Conservation (phyloP, 2,888 invertebrate species). For the Drosophila basisetae region DNA sequence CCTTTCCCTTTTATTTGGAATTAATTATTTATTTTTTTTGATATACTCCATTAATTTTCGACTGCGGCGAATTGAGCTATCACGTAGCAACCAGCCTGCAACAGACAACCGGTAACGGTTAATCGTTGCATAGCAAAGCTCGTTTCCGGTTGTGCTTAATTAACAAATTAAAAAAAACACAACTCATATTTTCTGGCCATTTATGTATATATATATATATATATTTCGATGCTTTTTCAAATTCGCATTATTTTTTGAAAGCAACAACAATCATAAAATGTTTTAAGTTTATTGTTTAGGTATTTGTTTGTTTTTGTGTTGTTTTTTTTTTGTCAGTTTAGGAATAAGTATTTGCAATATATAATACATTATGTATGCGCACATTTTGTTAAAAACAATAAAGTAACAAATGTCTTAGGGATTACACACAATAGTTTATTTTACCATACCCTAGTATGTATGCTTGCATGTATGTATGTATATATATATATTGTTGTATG, state of each 20-base stretch:
- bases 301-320: conserved; percentile 37
- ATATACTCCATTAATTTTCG: background rate
- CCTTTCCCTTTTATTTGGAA: too few species aligned
- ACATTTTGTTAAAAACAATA: conserved; percentile 63
- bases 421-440: conserved; percentile 62
- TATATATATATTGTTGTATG: conserved; percentile 24
- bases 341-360: conserved; percentile 66
- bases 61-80: background rate
- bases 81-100: background rate
- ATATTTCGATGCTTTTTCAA: conserved; percentile 59
- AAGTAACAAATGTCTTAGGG: conserved; percentile 74
- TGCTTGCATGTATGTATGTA: conserved; percentile 21
- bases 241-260: conserved; percentile 65
- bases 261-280: conserved; percentile 75
- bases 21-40: background rate
- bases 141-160: background rate
- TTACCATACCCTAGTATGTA: conserved; percentile 17
- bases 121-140: background rate
- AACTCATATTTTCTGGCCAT: conserved; percentile 44
- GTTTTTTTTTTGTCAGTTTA: conserved; percentile 37
- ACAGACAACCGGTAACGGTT: background rate
- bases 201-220: conserved; percentile 47
- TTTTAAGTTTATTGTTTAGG: conserved; percentile 62
- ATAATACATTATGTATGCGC: conserved; percentile 62
- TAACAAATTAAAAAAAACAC: conserved; percentile 1